Percentiles rank a stretch among this genome's conserved stretches.
phyloP scores from a whole-genome alignment of 2,888 invertebrate genomes.

The Tortrix viridana region DNA sequence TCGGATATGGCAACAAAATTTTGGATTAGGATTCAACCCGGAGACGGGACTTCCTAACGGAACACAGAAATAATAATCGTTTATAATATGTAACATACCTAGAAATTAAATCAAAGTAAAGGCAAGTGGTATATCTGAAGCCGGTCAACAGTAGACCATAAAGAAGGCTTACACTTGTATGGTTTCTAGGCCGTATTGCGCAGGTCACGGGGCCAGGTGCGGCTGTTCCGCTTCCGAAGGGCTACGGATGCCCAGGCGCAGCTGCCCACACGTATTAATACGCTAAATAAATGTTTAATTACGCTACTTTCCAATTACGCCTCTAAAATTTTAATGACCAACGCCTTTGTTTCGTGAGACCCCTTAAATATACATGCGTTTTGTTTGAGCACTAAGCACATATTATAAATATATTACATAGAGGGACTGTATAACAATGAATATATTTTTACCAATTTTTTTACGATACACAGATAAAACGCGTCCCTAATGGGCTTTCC shows the following conservation, averaged over 20 bases:
- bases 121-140: constrained; percentile 36
- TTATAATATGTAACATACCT: not conserved
- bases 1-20: too few species aligned
- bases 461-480: too few species aligned
- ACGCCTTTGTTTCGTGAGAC: not conserved
- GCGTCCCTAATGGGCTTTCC: too few species aligned
- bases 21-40: too few species aligned
- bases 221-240: constrained; percentile 73
- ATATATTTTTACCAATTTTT: too few species aligned
- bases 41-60: too few species aligned
- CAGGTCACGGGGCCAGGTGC: constrained; percentile 72
- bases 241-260: constrained; percentile 43
- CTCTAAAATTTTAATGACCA: constrained; percentile 2
- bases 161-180: constrained; percentile 63
- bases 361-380: too few species aligned
- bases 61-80: too few species aligned
- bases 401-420: too few species aligned
- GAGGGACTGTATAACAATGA: too few species aligned
- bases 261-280: constrained; percentile 25
- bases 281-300: constrained; percentile 29
- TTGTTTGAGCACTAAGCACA: too few species aligned
- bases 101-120: constrained; percentile 14
- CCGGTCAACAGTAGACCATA: constrained; percentile 44
- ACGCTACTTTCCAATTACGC: constrained; percentile 24
- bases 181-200: constrained; percentile 68